Evolutionary conservation across 2,113 vertebrate genomes (phyloP), one percentile per base, ranked within the genome.

Genomic region (Hippocampus mohnikei): DNA sequence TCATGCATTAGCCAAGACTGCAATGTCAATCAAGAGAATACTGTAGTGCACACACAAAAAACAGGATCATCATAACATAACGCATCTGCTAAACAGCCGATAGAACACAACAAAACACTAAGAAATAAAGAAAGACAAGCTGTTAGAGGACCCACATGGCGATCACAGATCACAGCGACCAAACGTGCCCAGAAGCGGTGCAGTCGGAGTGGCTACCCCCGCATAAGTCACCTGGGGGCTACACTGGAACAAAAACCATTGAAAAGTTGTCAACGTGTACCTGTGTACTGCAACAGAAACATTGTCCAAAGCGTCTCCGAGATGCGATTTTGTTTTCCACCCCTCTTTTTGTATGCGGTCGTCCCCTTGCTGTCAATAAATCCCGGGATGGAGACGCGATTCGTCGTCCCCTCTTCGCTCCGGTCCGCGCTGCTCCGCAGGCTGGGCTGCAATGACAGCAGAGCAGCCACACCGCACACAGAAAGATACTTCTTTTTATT

Each of bases 281-380:
- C 93, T 91, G 92, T 91, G 88, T 94, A 94, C 83, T 94, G 93
- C 86, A 94, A 75, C 69, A 94, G 92, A 88, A 94, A 94, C 93
- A 94, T 94, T 78, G 90, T 93, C 90, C 89, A 70, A 80, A 63
- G 55, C 46, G 33, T 71, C 70, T 65, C 63, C 42, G 74, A 86
- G 66, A 16, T 60, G 76, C 69, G 79, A 16, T 33, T 64, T n/a
- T 8, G 42, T 25, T 25, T 65, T 42, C 42, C 21, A 23, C 8
- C 63, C 63, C 27, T 29, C 18, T 33, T 46, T 74, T 21, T 44
- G 68, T 75, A 77, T 80, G 42, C 16, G 82, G 87, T 81, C 83
- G 58, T 60, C 69, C 68, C 71, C 72, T 65, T 71, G 84, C 80
- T 25, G 40, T 41, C 33, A 73, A 74, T 63, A 84, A 86, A 84